Evolutionary conservation across 2,113 vertebrate species (phyloP).

Genomic region (Ceratotherium simum): DNA sequence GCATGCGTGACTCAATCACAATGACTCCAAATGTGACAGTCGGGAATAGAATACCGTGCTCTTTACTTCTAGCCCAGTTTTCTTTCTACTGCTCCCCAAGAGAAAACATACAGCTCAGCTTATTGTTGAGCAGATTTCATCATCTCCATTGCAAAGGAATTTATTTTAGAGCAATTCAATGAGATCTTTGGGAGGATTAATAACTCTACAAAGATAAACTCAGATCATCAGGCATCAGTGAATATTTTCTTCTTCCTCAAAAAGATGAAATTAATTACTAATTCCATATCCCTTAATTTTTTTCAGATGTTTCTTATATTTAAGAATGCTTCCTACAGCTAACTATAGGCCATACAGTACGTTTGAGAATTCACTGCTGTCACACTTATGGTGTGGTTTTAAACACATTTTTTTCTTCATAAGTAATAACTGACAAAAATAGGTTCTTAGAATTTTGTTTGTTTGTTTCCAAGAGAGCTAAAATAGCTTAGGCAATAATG

Average conservation of each 20-base stretch:
- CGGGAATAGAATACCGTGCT: not conserved
- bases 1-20: not conserved
- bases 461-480: constrained; percentile 26
- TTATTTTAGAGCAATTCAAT: constrained; percentile 8
- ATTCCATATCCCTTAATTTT: constrained; percentile 76
- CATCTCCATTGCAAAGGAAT: not conserved
- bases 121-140: not conserved
- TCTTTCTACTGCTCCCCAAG: not conserved
- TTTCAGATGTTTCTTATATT: constrained; percentile 40
- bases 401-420: constrained; percentile 56
- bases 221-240: constrained; percentile 32
- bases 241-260: constrained; percentile 67
- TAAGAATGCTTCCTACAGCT: constrained; percentile 72
- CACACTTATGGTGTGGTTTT: constrained; percentile 52
- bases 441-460: not conserved
- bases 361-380: not conserved
- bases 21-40: not conserved
- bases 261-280: constrained; percentile 62
- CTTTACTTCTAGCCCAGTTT: not conserved
- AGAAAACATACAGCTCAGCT: not conserved
- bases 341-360: not conserved
- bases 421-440: constrained; percentile 77
- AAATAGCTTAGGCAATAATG: not conserved
- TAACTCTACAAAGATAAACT: constrained; percentile 5
- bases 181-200: constrained; percentile 46